Percentiles rank a stretch among this genome's conserved stretches.
Conservation (phyloP, 2,888 invertebrate genomes). For the Cerastoderma edule region DNA sequence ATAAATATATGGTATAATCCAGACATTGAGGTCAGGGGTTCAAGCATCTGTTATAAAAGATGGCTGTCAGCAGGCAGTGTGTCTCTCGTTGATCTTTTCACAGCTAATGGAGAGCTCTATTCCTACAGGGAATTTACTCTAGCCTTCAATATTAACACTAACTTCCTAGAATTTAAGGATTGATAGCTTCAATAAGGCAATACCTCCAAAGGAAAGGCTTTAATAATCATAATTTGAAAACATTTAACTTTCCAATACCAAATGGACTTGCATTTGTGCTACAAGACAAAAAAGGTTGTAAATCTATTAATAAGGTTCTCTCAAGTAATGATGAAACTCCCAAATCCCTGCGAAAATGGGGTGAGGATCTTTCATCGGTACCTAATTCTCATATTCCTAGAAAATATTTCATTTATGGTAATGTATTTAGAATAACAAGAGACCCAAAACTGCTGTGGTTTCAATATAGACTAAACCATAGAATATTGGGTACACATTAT, state of each 20-base stretch:
- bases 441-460: conserved; percentile 10
- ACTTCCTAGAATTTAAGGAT: conserved; percentile 3
- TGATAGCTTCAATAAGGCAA: background rate
- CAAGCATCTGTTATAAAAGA: conserved; percentile 10
- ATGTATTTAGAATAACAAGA: background rate
- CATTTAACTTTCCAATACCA: background rate
- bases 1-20: conserved; percentile 7
- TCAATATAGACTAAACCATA: background rate
- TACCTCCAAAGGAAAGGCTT: background rate
- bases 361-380: background rate
- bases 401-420: background rate
- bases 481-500: background rate
- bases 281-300: conserved; percentile 1
- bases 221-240: background rate
- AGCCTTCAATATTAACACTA: background rate
- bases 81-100: background rate
- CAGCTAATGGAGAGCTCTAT: background rate
- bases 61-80: conserved; percentile 15
- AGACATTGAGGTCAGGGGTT: conserved; percentile 14
- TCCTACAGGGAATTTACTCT: background rate
- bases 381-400: too few relatives aligned
- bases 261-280: background rate
- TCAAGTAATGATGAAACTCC: background rate
- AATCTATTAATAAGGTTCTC: conserved; percentile 10
- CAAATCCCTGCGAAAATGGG: background rate